phyloP scores from a whole-genome alignment of 2,113 vertebrate genomes.

The Geococcyx californianus region DNA sequence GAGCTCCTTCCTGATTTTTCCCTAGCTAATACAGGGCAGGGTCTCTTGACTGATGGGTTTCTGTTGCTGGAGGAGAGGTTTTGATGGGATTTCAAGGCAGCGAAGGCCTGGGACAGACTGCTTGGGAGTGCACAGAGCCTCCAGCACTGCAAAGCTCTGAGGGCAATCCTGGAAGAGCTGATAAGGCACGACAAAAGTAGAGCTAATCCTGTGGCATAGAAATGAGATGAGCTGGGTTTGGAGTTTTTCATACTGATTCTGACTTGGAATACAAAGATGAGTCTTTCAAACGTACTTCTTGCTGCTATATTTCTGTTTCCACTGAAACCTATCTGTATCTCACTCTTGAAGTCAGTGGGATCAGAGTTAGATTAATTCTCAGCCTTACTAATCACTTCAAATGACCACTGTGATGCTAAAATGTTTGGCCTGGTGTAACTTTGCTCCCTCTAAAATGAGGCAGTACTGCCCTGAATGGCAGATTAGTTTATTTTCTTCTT shows the following conservation, averaged over 20 bases:
- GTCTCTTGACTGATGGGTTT: background rate
- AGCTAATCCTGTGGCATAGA: background rate
- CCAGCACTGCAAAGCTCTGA: background rate
- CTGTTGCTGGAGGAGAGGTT: background rate
- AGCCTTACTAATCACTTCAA: background rate
- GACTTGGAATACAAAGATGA: background rate
- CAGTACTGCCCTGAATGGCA: background rate
- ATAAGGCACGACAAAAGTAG: background rate
- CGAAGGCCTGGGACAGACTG: background rate
- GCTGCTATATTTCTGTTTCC: background rate
- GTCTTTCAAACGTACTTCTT: background rate
- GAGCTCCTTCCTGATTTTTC: background rate
- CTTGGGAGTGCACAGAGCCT: background rate
- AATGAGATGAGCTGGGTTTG: background rate
- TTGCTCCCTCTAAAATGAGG: background rate
- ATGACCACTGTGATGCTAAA: background rate
- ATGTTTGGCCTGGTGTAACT: background rate
- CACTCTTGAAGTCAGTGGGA: background rate
- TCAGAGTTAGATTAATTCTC: background rate
- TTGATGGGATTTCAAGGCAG: background rate
- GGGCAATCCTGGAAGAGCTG: background rate
- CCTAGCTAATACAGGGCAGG: background rate
- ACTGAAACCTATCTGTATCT: background rate
- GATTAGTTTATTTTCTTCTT: background rate
- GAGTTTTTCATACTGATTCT: background rate